phyloP scores from a whole-genome alignment of 1,140 invertebrate genomes.

The Scaptodrosophila lebanonensis region DNA sequence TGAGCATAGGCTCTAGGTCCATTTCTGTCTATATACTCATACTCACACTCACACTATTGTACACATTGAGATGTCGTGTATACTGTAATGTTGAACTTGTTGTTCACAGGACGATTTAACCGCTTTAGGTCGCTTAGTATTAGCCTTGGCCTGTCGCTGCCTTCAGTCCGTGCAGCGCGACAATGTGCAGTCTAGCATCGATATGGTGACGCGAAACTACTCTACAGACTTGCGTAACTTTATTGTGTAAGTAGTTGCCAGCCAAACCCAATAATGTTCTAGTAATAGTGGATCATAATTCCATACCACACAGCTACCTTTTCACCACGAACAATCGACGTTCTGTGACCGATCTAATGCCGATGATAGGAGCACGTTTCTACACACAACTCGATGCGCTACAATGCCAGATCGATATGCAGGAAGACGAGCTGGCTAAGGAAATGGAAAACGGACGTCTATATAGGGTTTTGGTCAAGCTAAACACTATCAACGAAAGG shows the following conservation, averaged over 20 bases:
- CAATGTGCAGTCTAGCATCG: conserved; percentile 91
- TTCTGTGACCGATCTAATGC: conserved; percentile 97
- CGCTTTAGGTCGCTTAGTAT: conserved; percentile 92
- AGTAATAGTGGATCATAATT: neutral
- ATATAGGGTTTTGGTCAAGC: conserved; percentile 92
- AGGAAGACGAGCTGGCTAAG: conserved; percentile 93
- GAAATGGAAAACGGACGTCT: conserved; percentile 97
- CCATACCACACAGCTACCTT: conserved; percentile 89
- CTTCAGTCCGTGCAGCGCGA: conserved; percentile 90
- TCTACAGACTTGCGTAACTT: conserved; percentile 95
- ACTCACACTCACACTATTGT: too few species aligned
- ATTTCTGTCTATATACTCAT: too few species aligned
- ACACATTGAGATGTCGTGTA: too few species aligned
- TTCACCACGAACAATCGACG: conserved; percentile 84
- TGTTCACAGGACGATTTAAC: conserved; percentile 92
- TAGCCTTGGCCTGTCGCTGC: conserved; percentile 94
- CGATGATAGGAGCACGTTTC: conserved; percentile 98
- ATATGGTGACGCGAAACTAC: conserved; percentile 92
- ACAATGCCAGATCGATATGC: conserved; percentile 89
- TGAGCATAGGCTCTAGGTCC: too few species aligned
- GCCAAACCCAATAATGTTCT: neutral
- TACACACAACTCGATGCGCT: conserved; percentile 96
- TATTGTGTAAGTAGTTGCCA: conserved; percentile 86
- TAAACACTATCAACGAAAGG: conserved; percentile 94
- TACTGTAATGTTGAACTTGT: too few species aligned